Evolutionary conservation across 92 coral and sea anemone genomes (phyloP), one percentile per base, ranked within the genome.

Genomic region (Palythoa grandiflora): DNA sequence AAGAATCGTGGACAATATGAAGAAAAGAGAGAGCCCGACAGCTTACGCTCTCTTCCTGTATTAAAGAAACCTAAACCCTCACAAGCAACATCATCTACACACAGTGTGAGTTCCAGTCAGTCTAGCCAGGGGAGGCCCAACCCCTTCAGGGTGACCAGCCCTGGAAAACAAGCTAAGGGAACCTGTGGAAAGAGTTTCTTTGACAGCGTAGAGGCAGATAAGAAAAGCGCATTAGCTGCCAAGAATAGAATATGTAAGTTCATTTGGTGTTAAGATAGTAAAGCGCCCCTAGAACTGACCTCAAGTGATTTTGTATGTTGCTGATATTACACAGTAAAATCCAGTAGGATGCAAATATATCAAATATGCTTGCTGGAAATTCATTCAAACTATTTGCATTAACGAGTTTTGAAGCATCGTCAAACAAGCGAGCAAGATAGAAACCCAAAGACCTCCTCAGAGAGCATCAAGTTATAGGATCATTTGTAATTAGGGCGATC

Each of bases 201-300:
- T 80, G 94, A 96, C 68, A 96, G 93, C 59, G 99, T 96, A 16
- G 99, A 96, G 72, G 94, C 94, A 83, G 98, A 96, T 52, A 90
- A 92, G 63, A 89, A 93, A 86, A 95, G 83, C 78, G 94, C 95
- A 47, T 55, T 78, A 38, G 70, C 86, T 57, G 88, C 80, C 28
- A 84, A 78, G 38, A 84, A 89, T 81, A 94, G 90, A 90, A 90
- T 83, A 40, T 91, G 95, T 94, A 80, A 90, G 98, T 94, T 13
- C 7, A 1, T 35, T 13, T 5, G n/a, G 16, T 13, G 17, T 52
- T 14, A 11, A 3, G 15, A 12, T 8, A 19, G 50, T n/a, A 5
- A 5, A 15, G 1, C 48, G 10, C 71, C 75, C 7, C 38, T 6
- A 13, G 57, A 38, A 61, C 38, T 55, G 15, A n/a, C 6, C 40